These are phyloP conservation scores for Corythoichthys intestinalis DNA, from an alignment of 2,113 vertebrate genomes.

Conservation along the genomic window DNA sequence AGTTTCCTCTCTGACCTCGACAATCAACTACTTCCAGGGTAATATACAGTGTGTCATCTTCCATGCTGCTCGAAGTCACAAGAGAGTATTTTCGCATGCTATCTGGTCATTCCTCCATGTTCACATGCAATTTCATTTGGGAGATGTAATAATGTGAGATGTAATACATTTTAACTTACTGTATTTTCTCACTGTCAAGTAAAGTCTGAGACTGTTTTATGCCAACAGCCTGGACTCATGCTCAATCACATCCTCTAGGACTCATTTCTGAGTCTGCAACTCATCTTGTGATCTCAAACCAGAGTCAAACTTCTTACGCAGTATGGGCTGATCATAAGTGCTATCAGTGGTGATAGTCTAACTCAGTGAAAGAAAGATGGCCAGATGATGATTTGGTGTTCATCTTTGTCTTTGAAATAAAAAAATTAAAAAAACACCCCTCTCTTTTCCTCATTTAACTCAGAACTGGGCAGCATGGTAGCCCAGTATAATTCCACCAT, in stretches of 20 bases:
- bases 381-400: constrained; percentile 42
- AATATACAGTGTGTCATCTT: neutral
- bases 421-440: neutral
- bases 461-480: neutral
- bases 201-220: constrained; percentile 33
- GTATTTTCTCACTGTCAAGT: constrained; percentile 13
- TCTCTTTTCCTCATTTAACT: constrained; percentile 3
- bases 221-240: constrained; percentile 22
- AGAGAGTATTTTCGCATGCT: neutral
- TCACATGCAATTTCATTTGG: neutral
- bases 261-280: constrained; percentile 40
- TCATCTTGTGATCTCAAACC: constrained; percentile 38
- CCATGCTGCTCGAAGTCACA: neutral
- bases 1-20: constrained; percentile 26
- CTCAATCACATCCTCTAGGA: constrained; percentile 13
- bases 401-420: too few relatives aligned
- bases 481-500: neutral
- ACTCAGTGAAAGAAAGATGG: constrained; percentile 38
- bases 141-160: too few relatives aligned
- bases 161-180: constrained; percentile 3
- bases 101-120: neutral
- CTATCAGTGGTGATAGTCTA: constrained; percentile 18
- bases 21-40: constrained; percentile 18
- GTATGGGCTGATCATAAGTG: constrained; percentile 35
- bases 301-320: constrained; percentile 33